Evolutionary conservation across 1,140 invertebrate species (phyloP), one percentile per base, ranked within the genome.

Genomic region (Vollenhovia emeryi): DNA sequence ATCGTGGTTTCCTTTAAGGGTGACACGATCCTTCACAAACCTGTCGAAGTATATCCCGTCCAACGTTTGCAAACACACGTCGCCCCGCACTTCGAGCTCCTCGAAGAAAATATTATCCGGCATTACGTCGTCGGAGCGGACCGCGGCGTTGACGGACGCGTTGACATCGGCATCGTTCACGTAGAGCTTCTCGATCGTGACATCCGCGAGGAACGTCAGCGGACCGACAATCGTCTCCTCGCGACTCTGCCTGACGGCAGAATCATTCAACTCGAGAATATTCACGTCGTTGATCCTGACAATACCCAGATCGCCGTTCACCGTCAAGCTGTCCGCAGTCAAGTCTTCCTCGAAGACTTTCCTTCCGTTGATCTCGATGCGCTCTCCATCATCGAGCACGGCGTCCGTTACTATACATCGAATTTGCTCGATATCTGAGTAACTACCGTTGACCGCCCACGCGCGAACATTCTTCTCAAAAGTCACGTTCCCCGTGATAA

Each of bases 1-100:
- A 7, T 91, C 75, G 8, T 92, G 87, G 83, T 92, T 69, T 27
- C 83, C 87, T 5, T 80, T 59, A 11, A 92, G 75, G 6, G 89
- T 91, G 3, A 94, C 76, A 62, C 92, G 88, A 13, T 93, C 68
- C 1, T 74, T 52, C 3, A 90, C 27, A 52, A 93, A 93, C 36
- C 88, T 64, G 43, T 93, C 66, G 21, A 94, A 90, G 3, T 92
- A 48, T 43, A 94, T 45, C 0, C 69, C 86, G 62, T 94, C 91
- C 0, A 94, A 33, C 27, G 69, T 84, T 2, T 90, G 59, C 9
- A 93, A 21, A n/a, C 15, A 48, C 15, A 93, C 78, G 24, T 92
- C 68, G 8, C 50, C 7, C 27, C 62, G 15, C 15, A 94, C 84
- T 0, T 80, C 21, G 7, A 94, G 87, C 9, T 91, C 9, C 55